Evolutionary conservation across 23 tunicate species (phyloP), one percentile per base, ranked within the genome.

Genomic region (Halocynthia aurantium): DNA sequence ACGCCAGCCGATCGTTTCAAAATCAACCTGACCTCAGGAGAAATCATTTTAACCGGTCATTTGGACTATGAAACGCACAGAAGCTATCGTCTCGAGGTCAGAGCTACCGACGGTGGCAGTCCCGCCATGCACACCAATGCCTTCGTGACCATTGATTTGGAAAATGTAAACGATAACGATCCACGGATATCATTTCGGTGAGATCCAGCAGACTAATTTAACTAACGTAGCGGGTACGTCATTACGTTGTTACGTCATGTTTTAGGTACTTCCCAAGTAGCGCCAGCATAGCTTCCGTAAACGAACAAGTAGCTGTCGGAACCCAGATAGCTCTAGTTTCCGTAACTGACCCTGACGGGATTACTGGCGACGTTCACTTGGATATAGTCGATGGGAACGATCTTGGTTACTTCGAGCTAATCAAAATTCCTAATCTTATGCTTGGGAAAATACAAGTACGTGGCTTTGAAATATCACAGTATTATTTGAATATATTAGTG

Each of bases 61-160:
- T 71, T 93, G 31, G 98, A 93, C 53, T 77, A 62, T 64, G 98
- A 93, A 74, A 83, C 70, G 6, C 54, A 62, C 50, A 40, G 50
- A 7, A 62, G 52, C 44, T 80, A 87, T 76, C 61, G 78, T 5
- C 56, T 93, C 51, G 55, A 75, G 9, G 60, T 93, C 71, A 80
- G 80, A 44, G 98, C 93, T 8, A 78, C 63, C 71, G 98, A 93
- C 77, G 84, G 74, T 21, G 98, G 98, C 13, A 76, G 64, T 11
- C 88, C 96, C 8, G 81, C 69, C 11, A 54, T 84, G 69, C 70
- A 72, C 40, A 85, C 78, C n/a, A 75, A 72, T 71, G 85, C 96
- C 6, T 80, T 84, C 11, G 85, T 89, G 8, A 72, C 84, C 7
- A 70, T 89, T 50, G 21, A 69, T 10, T 88, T 89, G 7, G 75